Conservation (phyloP, 1,140 invertebrate genomes). For the Zaprionus taronus region DNA sequence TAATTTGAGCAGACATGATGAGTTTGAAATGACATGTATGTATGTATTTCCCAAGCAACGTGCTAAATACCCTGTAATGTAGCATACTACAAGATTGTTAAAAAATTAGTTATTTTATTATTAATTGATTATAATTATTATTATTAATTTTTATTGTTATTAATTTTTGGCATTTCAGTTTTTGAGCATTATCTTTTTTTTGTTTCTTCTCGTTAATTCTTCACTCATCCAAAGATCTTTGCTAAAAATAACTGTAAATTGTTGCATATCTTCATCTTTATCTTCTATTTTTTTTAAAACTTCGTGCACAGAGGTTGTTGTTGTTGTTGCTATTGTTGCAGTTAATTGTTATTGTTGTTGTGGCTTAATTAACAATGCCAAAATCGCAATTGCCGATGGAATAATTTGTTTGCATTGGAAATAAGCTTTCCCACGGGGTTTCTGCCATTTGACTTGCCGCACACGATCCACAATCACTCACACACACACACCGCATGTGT, state of each 20-base stretch:
- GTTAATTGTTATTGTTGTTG: conserved; percentile 18
- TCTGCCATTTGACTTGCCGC: conserved; percentile 63
- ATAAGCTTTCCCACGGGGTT: conserved; percentile 62
- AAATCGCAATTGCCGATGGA: conserved; percentile 30
- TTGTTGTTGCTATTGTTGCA: conserved; percentile 25
- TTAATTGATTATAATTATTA: too few species aligned
- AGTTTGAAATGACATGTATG: too few species aligned
- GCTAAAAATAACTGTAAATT: conserved; percentile 7
- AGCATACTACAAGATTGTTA: too few species aligned
- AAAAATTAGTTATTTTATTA: too few species aligned
- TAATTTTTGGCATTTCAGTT: too few species aligned
- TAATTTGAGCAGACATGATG: too few species aligned
- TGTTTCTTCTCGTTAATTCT: neutral
- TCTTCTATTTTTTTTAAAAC: neutral
- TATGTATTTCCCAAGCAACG: too few species aligned
- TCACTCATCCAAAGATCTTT: neutral
- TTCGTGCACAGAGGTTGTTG: neutral
- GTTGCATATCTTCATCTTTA: neutral
- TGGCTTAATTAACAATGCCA: conserved; percentile 74
- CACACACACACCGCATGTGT: neutral
- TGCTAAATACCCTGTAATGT: too few species aligned
- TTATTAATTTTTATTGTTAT: neutral
- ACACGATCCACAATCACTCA: conserved; percentile 6
- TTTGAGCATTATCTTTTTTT: neutral
- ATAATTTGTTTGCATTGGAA: conserved; percentile 35